Conservation (phyloP, 2,797 vertebrate genomes). For the Glossophaga mutica region DNA sequence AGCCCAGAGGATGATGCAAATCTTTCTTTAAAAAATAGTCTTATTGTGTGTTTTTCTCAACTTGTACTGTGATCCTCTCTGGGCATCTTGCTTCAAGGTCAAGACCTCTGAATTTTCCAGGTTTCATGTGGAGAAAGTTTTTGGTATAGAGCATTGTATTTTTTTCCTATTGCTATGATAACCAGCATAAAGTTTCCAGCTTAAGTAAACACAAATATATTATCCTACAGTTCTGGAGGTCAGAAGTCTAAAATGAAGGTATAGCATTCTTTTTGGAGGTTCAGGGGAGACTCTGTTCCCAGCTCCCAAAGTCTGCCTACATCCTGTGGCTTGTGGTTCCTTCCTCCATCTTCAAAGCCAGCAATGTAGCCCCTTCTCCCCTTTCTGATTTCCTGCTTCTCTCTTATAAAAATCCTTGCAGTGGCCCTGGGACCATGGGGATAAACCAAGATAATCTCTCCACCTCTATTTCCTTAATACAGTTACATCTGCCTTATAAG, state of each 20-base stretch:
- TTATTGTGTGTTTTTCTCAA: background rate
- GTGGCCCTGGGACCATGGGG: background rate
- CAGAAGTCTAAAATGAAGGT: background rate
- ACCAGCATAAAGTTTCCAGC: background rate
- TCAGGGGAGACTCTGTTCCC: background rate
- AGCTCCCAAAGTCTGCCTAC: background rate
- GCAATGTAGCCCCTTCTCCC: background rate
- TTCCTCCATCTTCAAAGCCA: background rate
- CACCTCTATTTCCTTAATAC: background rate
- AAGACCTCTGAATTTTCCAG: background rate
- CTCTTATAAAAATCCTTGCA: background rate
- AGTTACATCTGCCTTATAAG: background rate
- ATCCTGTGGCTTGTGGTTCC: background rate
- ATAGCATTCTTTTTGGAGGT: background rate
- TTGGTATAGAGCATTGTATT: background rate
- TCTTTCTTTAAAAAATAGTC: background rate
- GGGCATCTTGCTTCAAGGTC: background rate
- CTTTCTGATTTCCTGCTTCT: background rate
- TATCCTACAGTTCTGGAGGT: background rate
- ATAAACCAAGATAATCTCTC: background rate
- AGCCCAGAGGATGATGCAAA: background rate
- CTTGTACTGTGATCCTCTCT: background rate
- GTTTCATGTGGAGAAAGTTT: background rate
- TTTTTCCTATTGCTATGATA: background rate
- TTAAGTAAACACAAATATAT: background rate